Base-by-base conservation (phyloP, 2,797 vertebrate genomes). In the Pseudotriccus pelzelni region DNA sequence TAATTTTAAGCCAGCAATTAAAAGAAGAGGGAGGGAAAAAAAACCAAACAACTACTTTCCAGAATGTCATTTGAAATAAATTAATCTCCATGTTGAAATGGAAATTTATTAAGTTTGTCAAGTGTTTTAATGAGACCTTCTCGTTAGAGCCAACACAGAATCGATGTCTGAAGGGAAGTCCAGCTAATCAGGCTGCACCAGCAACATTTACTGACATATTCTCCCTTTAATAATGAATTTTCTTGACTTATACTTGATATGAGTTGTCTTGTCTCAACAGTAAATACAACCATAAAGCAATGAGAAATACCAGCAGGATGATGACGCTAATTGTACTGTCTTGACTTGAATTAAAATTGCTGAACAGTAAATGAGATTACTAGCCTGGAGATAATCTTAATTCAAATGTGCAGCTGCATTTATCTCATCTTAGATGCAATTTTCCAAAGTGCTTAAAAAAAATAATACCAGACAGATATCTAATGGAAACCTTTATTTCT, bases 161-260 rank as follows among this genome's bases (percentile, higher is more conserved):
- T 58, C 3, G 1, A 78, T 67, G 46, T 63, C 44, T 92, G 77
- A 95, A 78, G 66, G 53, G 58, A 87, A 74, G 70, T 82, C 94
- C 94, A 95, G 97, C 97, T 97, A 94, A 97, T 98, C 94, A 96
- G 92, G 92, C 97, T 97, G 94, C 93, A 81, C 43, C 55, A 92
- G 93, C 94, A 97, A 90, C 93, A 80, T 62, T 74, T 96, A 93
- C 90, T 97, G 97, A 97, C 91, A 87, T 95, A 96, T 92, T 89
- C 89, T 91, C 86, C 94, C 93, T 92, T 96, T 94, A 98, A 98
- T 98, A 98, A 98, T 98, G 97, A 89, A 98, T 98, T 98, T 98
- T 97, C 97, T 98, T 98, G 97, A 98, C 97, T 97, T 97, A 96
- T 74, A 97, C 97, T 97, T 97, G 97, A 97, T 95, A 97, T 43